These are phyloP conservation scores for Timema podura DNA, from an alignment of 2,888 invertebrate species.

Conservation along the genomic window DNA sequence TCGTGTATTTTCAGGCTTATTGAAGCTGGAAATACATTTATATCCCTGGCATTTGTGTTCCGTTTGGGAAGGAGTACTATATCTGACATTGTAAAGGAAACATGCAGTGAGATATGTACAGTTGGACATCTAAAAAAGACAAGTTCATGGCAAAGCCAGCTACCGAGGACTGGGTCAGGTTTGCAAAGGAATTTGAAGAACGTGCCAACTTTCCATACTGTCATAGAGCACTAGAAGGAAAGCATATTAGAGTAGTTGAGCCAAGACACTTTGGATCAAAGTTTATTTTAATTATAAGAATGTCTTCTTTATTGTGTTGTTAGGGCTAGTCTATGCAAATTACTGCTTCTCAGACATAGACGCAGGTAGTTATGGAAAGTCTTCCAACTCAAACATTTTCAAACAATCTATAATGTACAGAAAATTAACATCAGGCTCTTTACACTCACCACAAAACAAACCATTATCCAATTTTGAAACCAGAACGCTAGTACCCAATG, in stretches of 20 bases:
- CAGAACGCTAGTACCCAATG: neutral
- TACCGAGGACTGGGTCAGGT: conserved; percentile 8
- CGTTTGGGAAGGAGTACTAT: conserved; percentile 1
- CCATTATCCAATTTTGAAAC: neutral
- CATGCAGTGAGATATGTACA: neutral
- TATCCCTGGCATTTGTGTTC: conserved; percentile 4
- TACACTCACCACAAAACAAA: neutral
- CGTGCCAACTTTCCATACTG: neutral
- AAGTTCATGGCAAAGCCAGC: neutral
- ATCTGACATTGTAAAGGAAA: neutral
- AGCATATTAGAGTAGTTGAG: neutral
- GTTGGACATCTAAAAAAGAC: neutral
- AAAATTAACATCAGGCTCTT: neutral
- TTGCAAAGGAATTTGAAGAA: neutral
- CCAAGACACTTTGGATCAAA: neutral
- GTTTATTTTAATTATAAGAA: neutral
- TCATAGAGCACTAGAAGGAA: neutral
- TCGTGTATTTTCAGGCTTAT: neutral
- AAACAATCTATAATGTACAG: conserved; percentile 9
- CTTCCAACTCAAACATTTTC: neutral
- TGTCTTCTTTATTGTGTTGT: neutral
- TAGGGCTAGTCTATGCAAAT: neutral
- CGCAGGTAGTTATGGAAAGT: neutral
- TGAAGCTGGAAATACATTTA: neutral
- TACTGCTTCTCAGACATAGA: neutral